Conservation (phyloP, 2,888 invertebrate species). For the Prosapia bicincta region DNA sequence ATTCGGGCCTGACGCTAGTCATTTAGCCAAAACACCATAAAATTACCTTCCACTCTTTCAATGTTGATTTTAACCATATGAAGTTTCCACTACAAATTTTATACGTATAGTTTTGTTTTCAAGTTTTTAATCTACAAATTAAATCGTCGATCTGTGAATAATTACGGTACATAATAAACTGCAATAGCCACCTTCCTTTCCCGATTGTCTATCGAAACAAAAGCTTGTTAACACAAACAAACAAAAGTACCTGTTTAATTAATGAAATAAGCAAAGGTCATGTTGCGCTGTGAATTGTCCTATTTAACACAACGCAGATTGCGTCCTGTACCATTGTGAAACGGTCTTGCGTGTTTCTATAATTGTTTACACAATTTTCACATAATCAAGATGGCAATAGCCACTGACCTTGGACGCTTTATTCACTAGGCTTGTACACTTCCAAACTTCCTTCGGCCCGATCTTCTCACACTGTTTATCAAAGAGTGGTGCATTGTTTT, state of each 20-base stretch:
- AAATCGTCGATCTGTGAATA: too few relatives aligned
- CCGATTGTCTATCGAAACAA: not conserved
- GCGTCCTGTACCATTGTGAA: not conserved
- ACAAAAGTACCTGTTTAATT: not conserved
- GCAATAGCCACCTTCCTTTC: not conserved
- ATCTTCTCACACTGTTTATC: not conserved
- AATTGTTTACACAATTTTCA: conserved; percentile 2
- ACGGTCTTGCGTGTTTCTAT: not conserved
- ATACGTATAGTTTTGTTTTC: too few relatives aligned
- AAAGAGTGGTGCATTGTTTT: not conserved
- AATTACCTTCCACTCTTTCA: too few relatives aligned
- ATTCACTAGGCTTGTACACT: not conserved
- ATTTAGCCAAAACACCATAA: too few relatives aligned
- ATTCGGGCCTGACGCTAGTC: too few relatives aligned
- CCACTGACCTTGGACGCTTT: not conserved
- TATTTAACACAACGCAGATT: not conserved
- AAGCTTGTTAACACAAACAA: not conserved
- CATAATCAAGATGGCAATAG: not conserved
- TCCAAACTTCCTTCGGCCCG: not conserved
- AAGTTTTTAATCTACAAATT: too few relatives aligned
- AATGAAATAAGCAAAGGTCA: not conserved
- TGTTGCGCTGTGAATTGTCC: not conserved
- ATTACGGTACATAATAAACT: too few relatives aligned
- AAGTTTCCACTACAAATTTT: too few relatives aligned
- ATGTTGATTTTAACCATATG: too few relatives aligned